A percentile compares a stretch with the other conserved stretches of the same genome.
Evolutionary conservation across 2,797 vertebrate species (phyloP).

Genomic region (Oryzias sinensis): DNA sequence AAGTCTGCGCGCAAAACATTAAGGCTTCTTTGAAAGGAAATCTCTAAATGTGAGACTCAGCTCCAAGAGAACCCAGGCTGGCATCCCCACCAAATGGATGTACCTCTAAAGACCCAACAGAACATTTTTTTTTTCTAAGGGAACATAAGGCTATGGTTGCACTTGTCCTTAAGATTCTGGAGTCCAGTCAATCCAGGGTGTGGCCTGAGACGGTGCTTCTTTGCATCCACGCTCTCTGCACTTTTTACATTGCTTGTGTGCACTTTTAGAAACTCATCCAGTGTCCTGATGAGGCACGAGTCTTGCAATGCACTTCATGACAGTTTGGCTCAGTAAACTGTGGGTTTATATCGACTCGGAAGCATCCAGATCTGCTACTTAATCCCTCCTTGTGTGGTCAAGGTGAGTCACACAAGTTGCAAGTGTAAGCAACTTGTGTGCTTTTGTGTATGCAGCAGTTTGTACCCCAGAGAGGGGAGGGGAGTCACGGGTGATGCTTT

Average conservation of each 20-base stretch:
- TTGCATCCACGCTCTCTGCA: constrained; percentile 14
- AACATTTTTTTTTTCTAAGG: constrained; percentile 24
- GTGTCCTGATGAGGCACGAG: constrained; percentile 22
- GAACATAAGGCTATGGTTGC: constrained; percentile 40
- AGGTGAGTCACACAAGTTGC: constrained; percentile 38
- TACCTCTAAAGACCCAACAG: constrained; percentile 23
- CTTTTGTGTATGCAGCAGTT: constrained; percentile 34
- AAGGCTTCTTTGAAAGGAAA: constrained; percentile 57
- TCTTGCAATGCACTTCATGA: constrained; percentile 13
- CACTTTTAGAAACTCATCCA: constrained; percentile 15
- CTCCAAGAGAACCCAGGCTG: constrained; percentile 45
- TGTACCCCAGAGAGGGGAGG: constrained; percentile 23
- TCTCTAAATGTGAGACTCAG: constrained; percentile 30
- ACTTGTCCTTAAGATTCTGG: constrained; percentile 27
- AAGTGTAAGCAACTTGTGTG: constrained; percentile 27
- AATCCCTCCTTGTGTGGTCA: constrained; percentile 35
- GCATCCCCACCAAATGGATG: constrained; percentile 26
- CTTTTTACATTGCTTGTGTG: constrained; percentile 17
- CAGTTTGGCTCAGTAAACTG: constrained; percentile 44
- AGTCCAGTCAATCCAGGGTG: constrained; percentile 19
- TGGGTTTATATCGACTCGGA: constrained; percentile 46
- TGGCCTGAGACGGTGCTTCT: constrained; percentile 16
- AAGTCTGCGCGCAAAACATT: constrained; percentile 44
- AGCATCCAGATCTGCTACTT: constrained; percentile 68
- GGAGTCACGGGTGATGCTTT: constrained; percentile 18